phyloP scores from a whole-genome alignment of 2,113 vertebrate species.

The Mus pahari region DNA sequence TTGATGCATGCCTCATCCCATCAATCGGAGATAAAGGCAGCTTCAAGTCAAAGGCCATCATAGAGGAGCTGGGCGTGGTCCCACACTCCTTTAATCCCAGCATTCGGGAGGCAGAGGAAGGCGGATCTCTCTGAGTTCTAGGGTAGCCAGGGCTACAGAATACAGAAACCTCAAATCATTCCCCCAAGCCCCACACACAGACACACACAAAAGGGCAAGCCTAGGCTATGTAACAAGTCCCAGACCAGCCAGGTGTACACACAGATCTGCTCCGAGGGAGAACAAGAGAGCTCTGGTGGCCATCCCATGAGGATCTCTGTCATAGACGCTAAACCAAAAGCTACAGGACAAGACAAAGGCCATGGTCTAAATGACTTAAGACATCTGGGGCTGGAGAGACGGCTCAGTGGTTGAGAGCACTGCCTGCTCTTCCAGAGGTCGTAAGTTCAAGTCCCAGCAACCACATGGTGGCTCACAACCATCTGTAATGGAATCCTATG shows the following conservation, averaged over 20 bases:
- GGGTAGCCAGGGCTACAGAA: neutral
- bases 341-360: neutral
- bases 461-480: too few relatives aligned
- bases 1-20: neutral
- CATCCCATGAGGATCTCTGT: fast-evolving
- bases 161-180: neutral
- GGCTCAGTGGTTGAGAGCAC: too few relatives aligned
- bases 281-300: neutral
- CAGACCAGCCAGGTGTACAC: neutral
- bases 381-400: neutral
- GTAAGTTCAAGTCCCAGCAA: too few relatives aligned
- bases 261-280: neutral
- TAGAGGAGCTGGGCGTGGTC: neutral
- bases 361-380: neutral
- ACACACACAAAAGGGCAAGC: neutral
- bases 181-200: neutral
- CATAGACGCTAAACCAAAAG: neutral
- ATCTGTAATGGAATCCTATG: too few relatives aligned
- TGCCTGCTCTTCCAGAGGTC: too few relatives aligned
- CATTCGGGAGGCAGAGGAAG: neutral
- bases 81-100: neutral
- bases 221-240: neutral
- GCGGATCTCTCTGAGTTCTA: neutral
- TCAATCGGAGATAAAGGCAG: neutral
- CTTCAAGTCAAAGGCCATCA: neutral